Percentiles rank a stretch among this genome's conserved stretches.
phyloP scores from a whole-genome alignment of 2,797 vertebrate genomes.

The Notoglanidium macrostoma region DNA sequence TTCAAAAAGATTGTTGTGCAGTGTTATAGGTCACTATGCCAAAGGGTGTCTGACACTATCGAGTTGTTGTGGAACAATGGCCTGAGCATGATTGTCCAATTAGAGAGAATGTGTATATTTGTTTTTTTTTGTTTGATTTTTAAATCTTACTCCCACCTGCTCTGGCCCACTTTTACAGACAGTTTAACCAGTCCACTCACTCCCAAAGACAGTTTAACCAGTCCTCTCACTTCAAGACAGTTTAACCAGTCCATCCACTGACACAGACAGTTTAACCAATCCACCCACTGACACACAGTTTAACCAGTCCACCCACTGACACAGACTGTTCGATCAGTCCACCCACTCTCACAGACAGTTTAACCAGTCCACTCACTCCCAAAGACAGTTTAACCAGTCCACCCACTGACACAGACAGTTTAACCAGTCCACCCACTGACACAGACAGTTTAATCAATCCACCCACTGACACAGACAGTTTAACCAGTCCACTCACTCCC shows the following conservation, averaged over 20 bases:
- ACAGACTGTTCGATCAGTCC: neutral
- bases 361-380: neutral
- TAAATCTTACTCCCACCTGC: neutral
- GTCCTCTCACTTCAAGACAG: neutral
- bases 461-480: neutral
- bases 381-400: neutral
- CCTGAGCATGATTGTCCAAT: neutral
- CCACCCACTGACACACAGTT: neutral
- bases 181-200: neutral
- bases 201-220: neutral
- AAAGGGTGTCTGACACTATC: neutral
- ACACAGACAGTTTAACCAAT: neutral
- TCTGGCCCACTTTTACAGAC: neutral
- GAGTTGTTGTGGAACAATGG: neutral
- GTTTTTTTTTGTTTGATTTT: neutral
- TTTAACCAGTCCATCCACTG: neutral
- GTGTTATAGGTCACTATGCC: constrained; percentile 18
- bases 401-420: neutral
- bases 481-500: neutral
- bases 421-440: neutral
- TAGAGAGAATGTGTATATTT: neutral
- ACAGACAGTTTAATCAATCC: neutral
- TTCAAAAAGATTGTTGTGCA: too few species aligned
- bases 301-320: neutral
- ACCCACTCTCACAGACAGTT: neutral